Percentiles rank a stretch among this genome's conserved stretches.
Evolutionary conservation across 2,888 invertebrate species (phyloP).

Genomic region (Hemithea aestivaria): DNA sequence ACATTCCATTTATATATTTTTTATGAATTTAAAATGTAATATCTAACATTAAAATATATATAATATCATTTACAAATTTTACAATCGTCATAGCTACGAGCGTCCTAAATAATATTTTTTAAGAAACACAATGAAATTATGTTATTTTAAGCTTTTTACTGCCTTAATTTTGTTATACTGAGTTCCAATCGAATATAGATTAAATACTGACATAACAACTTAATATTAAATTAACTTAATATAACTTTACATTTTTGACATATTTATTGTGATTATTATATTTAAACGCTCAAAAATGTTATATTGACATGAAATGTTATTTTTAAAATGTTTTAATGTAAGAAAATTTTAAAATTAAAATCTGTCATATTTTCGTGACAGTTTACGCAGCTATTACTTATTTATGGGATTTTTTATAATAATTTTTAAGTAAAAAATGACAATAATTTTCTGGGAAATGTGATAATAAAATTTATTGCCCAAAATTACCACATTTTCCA

Average conservation of each 20-base stretch:
- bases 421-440: slow-evolving; percentile 9
- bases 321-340: slow-evolving; percentile 6
- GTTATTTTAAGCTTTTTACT: slow-evolving; percentile 19
- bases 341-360: neutral
- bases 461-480: slow-evolving; percentile 31
- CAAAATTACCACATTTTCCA: slow-evolving; percentile 33
- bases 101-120: slow-evolving; percentile 16
- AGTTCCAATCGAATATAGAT: too few relatives aligned
- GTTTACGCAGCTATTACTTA: slow-evolving; percentile 1
- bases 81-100: slow-evolving; percentile 16
- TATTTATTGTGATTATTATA: slow-evolving; percentile 1
- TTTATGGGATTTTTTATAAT: slow-evolving; percentile 1
- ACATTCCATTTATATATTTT: too few relatives aligned
- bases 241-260: neutral
- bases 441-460: slow-evolving; percentile 24
- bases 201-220: too few relatives aligned
- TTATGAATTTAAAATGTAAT: slow-evolving; percentile 8
- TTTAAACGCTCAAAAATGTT: slow-evolving; percentile 2
- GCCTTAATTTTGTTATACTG: slow-evolving; percentile 15
- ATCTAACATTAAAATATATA: slow-evolving; percentile 1
- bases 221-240: too few relatives aligned
- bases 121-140: too few relatives aligned
- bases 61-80: slow-evolving; percentile 3
- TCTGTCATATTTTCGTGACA: too few relatives aligned
- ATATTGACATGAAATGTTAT: neutral